These are phyloP conservation scores for Rotaria macrura DNA, from an alignment of 2,888 invertebrate genomes.

Conservation along the genomic window DNA sequence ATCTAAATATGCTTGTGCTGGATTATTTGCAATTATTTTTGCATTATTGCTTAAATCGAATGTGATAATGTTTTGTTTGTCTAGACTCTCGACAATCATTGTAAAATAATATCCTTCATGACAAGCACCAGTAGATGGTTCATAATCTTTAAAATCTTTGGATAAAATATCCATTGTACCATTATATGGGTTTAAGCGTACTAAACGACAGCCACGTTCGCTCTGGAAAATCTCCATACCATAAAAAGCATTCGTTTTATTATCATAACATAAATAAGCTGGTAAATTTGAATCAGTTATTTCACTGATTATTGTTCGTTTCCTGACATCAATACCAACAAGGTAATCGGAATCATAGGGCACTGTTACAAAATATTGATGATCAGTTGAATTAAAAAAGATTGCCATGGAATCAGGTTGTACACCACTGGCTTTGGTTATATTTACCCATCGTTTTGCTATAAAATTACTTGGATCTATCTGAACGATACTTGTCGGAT, in stretches of 20 bases:
- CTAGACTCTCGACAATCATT: conserved; percentile 1
- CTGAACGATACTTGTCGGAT: background rate
- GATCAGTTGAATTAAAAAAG: background rate
- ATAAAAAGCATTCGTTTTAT: conserved; percentile 6
- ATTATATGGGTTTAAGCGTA: background rate
- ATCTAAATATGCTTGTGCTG: background rate
- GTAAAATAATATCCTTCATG: conserved; percentile 1
- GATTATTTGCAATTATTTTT: background rate
- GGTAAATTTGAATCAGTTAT: background rate
- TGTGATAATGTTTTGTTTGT: background rate
- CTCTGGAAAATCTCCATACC: background rate
- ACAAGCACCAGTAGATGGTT: background rate
- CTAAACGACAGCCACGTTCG: background rate
- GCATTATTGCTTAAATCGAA: background rate
- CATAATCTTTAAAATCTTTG: background rate
- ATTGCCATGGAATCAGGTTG: background rate
- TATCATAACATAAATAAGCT: conserved; percentile 6
- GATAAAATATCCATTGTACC: background rate
- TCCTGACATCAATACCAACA: background rate
- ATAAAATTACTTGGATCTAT: background rate
- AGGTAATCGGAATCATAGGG: background rate
- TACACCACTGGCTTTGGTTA: background rate
- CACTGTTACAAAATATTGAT: conserved; percentile 1
- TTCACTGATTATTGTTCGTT: background rate
- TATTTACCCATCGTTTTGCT: background rate